Percentiles rank a stretch among this genome's conserved stretches.
These are phyloP conservation scores for Eumeta japonica DNA, from an alignment of 1,140 invertebrate genomes.

Conservation along the genomic window DNA sequence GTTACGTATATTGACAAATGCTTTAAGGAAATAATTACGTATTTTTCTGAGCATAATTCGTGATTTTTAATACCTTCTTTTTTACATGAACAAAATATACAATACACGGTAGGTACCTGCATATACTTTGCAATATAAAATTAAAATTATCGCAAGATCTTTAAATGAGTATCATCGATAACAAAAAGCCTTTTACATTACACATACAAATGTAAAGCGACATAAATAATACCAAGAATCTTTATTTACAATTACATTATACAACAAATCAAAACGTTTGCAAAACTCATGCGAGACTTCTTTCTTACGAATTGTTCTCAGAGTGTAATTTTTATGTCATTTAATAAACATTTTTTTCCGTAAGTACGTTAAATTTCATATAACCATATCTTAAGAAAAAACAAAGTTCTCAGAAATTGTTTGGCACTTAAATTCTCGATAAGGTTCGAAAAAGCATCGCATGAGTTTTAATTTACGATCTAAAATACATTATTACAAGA, in stretches of 20 bases:
- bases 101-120: too few relatives aligned
- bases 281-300: slow-evolving; percentile 39
- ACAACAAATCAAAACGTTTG: too few relatives aligned
- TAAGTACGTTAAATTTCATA: neutral
- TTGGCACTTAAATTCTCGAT: slow-evolving; percentile 34
- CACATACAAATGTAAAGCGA: too few relatives aligned
- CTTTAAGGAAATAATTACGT: slow-evolving; percentile 45
- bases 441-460: neutral
- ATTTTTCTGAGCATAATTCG: slow-evolving; percentile 40
- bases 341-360: neutral
- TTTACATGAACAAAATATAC: too few relatives aligned
- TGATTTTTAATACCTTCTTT: too few relatives aligned
- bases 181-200: too few relatives aligned
- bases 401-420: slow-evolving; percentile 5
- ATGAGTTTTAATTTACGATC: neutral
- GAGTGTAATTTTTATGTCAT: slow-evolving; percentile 1
- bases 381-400: neutral
- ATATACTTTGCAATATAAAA: too few relatives aligned
- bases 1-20: slow-evolving; percentile 48
- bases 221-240: neutral
- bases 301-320: too few relatives aligned
- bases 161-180: too few relatives aligned
- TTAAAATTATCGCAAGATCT: too few relatives aligned
- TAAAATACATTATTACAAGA: slow-evolving; percentile 31
- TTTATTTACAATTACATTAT: too few relatives aligned